Conservation (phyloP, 1,140 invertebrate genomes). For the Arion vulgaris region DNA sequence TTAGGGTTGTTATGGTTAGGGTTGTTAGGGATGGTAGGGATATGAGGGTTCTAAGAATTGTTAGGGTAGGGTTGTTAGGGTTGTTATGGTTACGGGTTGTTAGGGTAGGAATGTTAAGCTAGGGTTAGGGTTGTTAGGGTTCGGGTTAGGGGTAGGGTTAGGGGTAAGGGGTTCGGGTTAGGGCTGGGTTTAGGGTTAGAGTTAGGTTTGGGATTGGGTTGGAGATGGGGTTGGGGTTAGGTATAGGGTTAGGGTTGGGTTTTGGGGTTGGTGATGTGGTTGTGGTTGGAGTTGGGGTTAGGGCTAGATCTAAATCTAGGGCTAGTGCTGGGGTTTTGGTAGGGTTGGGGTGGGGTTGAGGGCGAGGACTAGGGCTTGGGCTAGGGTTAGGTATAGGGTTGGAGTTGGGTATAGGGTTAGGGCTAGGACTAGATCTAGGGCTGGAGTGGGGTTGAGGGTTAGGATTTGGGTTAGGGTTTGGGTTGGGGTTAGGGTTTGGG, state of each 20-base stretch:
- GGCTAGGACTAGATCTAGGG: constrained; percentile 39
- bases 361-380: constrained; percentile 33
- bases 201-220: constrained; percentile 45
- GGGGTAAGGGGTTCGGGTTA: not conserved
- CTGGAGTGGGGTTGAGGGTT: constrained; percentile 41
- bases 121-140: constrained; percentile 37
- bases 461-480: constrained; percentile 38
- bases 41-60: no score
- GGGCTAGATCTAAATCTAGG: constrained; percentile 43
- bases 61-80: constrained; percentile 40
- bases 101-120: constrained; percentile 15
- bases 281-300: constrained; percentile 44
- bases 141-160: constrained; percentile 18
- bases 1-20: no score
- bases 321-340: constrained; percentile 30
- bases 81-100: constrained; percentile 30
- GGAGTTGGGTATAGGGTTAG: constrained; percentile 43
- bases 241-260: constrained; percentile 19
- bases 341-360: constrained; percentile 29
- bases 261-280: constrained; percentile 43
- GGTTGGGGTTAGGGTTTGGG: constrained; percentile 47
- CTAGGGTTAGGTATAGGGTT: constrained; percentile 33
- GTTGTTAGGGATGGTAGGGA: no score
- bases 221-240: constrained; percentile 46
- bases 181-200: constrained; percentile 32